phyloP scores from a whole-genome alignment of 30 jellyfish, hydroid and myxozoan species.

The Aurelia aurita region DNA sequence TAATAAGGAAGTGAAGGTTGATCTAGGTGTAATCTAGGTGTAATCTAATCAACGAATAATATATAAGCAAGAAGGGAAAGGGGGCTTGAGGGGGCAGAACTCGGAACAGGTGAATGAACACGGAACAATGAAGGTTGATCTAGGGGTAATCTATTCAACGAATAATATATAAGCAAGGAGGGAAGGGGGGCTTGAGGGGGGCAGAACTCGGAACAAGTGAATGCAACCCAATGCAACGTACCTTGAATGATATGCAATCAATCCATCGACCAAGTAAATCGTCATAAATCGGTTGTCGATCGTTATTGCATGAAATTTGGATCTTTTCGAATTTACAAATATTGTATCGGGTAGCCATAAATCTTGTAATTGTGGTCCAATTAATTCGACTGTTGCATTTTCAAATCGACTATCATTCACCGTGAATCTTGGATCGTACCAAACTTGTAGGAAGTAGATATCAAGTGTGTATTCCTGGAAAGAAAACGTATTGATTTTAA shows the following conservation, averaged over 20 bases:
- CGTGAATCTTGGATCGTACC: conserved; percentile 88
- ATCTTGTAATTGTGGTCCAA: conserved; percentile 82
- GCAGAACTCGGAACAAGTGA: too few species aligned
- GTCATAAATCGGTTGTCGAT: conserved; percentile 84
- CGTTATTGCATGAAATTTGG: conserved; percentile 86
- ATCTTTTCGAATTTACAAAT: conserved; percentile 83
- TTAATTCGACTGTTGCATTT: conserved; percentile 67
- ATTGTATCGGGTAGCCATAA: conserved; percentile 97
- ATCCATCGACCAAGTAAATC: conserved; percentile 66
- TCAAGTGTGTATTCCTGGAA: conserved; percentile 83
- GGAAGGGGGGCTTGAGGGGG: too few species aligned
- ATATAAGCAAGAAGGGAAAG: too few species aligned
- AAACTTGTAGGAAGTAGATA: conserved; percentile 88
- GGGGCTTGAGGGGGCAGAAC: too few species aligned
- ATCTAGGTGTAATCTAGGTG: too few species aligned
- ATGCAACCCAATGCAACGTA: conserved; percentile 6
- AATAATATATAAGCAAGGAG: too few species aligned
- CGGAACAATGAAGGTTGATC: too few species aligned
- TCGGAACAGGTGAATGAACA: too few species aligned
- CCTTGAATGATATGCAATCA: conserved; percentile 89
- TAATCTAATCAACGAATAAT: too few species aligned
- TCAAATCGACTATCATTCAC: conserved; percentile 38
- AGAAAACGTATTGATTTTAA: neutral
- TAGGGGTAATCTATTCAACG: too few species aligned
- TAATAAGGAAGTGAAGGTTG: too few species aligned